Evolutionary conservation across 2,797 vertebrate genomes (phyloP), one percentile per base, ranked within the genome.

Genomic region (Cryptoblepharus egeriae): DNA sequence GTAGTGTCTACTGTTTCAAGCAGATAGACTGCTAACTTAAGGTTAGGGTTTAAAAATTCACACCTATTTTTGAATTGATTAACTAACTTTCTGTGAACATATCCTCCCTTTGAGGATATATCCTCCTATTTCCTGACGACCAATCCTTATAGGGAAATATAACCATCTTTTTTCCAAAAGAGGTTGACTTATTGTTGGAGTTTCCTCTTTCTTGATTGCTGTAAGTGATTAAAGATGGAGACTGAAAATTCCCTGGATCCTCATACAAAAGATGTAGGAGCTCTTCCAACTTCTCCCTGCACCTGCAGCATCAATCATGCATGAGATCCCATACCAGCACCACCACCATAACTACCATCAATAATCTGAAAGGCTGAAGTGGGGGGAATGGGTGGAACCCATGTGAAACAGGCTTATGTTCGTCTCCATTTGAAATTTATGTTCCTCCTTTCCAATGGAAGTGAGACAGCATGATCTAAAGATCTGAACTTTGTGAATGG

Each of bases 361-460:
- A 57, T 87, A 90, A 90, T 63, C 75, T 70, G 37, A 83, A 91
- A 87, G 60, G n/a, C n/a, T 86, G 79, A 4, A 18, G 60, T 9
- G 28, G 60, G 26, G 60, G 60, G 58, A n/a, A 42, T n/a, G 42
- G 58, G 37, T 37, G 35, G 52, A 92, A 90, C 83, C n/a, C 57
- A 90, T 39, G 39, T 85, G 79, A 88, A 57, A 55, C 75, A 84
- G 11, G 0, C 64, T 13, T 24, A 32, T 83, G 87, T 77, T 87
- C 77, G 42, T 12, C 84, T 87, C 75, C 60, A 49, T 83, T 79
- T 77, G 18, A 83, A 60, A 77, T 37, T 82, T 85, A n/a, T 39
- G 35, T 85, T 83, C 67, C 75, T 28, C 72, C 3, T 10, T 87
- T 83, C 39, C 49, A 75, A 5, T 28, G 16, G 73, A 70, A 26